phyloP scores from a whole-genome alignment of 2,888 invertebrate species.

The Agelastica alni region DNA sequence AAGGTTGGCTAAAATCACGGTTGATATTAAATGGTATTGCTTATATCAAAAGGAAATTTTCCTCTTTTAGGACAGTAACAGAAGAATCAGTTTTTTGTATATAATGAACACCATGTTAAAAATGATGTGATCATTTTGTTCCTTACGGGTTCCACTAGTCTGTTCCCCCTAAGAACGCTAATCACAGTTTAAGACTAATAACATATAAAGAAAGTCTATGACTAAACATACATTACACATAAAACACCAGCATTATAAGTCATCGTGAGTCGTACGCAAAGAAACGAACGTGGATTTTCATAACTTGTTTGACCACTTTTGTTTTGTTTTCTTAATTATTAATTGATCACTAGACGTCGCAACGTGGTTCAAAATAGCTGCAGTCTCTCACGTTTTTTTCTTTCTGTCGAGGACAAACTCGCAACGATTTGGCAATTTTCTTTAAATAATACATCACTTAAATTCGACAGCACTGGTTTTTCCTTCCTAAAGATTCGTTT shows the following conservation, averaged over 20 bases:
- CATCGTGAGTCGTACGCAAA: background rate
- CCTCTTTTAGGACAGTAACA: constrained; percentile 45
- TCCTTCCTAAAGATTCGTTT: background rate
- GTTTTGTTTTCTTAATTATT: no score
- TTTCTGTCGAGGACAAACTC: no score
- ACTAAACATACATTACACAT: constrained; percentile 55
- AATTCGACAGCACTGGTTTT: constrained; percentile 5
- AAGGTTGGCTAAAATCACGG: no score
- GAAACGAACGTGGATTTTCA: background rate
- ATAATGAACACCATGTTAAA: constrained; percentile 57
- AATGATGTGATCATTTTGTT: constrained; percentile 52
- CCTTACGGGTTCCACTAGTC: constrained; percentile 25
- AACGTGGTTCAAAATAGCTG: background rate
- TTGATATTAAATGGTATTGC: no score
- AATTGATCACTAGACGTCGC: background rate
- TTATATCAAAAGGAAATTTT: constrained; percentile 23
- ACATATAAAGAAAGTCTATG: constrained; percentile 51
- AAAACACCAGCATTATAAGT: constrained; percentile 44
- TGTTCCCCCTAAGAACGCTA: constrained; percentile 37
- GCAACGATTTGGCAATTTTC: constrained; percentile 17
- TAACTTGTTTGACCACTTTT: background rate
- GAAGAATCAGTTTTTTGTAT: constrained; percentile 54
- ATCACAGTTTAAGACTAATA: constrained; percentile 57
- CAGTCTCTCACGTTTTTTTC: background rate
- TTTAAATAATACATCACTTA: background rate